Percentiles rank a stretch among this genome's conserved stretches.
Conservation (phyloP, 2,113 vertebrate species). For the Erythrolamprus reginae region DNA sequence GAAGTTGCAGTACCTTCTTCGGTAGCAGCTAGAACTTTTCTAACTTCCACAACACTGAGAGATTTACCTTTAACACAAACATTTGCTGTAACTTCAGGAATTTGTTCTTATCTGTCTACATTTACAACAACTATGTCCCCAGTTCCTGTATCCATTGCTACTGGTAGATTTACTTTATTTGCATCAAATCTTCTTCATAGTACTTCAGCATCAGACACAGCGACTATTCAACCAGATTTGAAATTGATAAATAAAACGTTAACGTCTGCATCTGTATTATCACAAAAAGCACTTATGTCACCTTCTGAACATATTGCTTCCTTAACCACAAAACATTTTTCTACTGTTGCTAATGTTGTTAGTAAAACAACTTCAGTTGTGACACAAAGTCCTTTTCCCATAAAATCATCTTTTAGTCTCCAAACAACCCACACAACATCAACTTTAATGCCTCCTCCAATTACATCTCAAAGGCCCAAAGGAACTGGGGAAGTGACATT, state of each 20-base stretch:
- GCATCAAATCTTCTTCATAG: conserved; percentile 15
- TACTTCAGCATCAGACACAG: conserved; percentile 7
- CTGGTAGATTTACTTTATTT: conserved; percentile 20
- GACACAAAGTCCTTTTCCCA: conserved; percentile 10
- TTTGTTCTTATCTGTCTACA: neutral
- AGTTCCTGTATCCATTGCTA: neutral
- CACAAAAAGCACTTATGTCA: neutral
- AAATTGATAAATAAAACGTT: conserved; percentile 18
- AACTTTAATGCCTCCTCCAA: neutral
- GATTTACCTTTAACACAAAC: neutral
- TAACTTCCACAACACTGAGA: conserved; percentile 15
- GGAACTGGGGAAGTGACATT: neutral
- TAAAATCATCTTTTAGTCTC: neutral
- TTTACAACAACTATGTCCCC: conserved; percentile 9
- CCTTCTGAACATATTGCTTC: neutral
- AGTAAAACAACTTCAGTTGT: conserved; percentile 4
- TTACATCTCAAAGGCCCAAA: conserved; percentile 11
- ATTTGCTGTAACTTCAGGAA: neutral
- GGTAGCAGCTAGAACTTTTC: conserved; percentile 22
- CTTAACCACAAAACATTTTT: conserved; percentile 24
- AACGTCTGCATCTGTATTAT: conserved; percentile 19
- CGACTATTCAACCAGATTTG: neutral
- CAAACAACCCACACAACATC: neutral
- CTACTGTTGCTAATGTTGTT: neutral
- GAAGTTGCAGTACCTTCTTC: conserved; percentile 10